Conservation (phyloP, 2,113 vertebrate species). For the Sylvia atricapilla region DNA sequence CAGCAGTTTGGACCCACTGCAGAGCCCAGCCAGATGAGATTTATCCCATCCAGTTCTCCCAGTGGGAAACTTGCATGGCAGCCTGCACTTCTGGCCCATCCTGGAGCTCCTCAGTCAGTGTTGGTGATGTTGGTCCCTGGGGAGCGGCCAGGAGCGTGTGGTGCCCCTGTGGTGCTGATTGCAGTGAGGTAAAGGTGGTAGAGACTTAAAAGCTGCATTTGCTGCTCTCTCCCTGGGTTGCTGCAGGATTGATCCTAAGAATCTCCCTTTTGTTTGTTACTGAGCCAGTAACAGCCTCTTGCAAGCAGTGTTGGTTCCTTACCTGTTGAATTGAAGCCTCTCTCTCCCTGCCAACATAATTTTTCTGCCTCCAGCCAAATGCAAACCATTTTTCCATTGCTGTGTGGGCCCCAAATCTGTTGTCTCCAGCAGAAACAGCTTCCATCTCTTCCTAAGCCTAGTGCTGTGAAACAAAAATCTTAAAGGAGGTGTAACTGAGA, state of each 20-base stretch:
- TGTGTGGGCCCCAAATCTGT: neutral
- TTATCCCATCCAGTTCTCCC: no score
- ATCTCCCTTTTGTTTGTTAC: neutral
- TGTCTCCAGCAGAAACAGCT: neutral
- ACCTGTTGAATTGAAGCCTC: neutral
- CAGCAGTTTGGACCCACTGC: neutral
- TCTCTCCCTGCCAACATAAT: neutral
- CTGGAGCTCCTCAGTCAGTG: neutral
- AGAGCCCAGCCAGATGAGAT: neutral
- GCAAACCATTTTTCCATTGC: neutral
- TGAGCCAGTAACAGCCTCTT: neutral
- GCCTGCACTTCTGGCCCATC: neutral
- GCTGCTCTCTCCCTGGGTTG: neutral
- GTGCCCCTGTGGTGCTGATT: neutral
- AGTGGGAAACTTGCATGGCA: rapidly evolving
- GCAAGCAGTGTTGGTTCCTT: neutral
- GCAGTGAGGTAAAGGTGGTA: neutral
- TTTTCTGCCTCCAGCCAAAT: neutral
- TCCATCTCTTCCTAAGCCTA: neutral
- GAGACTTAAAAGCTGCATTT: neutral
- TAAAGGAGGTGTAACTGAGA: neutral
- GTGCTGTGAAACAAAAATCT: neutral
- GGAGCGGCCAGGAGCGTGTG: rapidly evolving
- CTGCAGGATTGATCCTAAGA: neutral
- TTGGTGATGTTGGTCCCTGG: neutral